These are phyloP conservation scores for Agonopterix heracliana DNA, from an alignment of 2,888 invertebrate genomes.

Conservation along the genomic window DNA sequence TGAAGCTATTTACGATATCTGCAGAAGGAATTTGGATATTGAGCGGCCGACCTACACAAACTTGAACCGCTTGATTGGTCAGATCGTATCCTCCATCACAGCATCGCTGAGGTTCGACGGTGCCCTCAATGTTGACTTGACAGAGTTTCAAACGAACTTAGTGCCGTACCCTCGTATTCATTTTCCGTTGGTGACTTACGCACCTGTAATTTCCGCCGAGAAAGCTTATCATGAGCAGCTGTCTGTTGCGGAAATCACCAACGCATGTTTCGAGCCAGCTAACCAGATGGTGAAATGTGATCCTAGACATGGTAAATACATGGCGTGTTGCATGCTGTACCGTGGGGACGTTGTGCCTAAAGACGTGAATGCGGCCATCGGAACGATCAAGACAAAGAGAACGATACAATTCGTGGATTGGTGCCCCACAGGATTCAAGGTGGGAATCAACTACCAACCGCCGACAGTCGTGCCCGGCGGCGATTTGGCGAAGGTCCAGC, in stretches of 20 bases:
- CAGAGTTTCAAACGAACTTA: constrained; percentile 95
- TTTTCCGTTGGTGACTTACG: constrained; percentile 93
- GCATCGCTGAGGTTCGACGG: constrained; percentile 95
- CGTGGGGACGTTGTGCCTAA: constrained; percentile 96
- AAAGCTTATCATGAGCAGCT: constrained; percentile 96
- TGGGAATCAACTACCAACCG: constrained; percentile 91
- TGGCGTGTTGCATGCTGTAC: constrained; percentile 97
- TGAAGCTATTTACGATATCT: constrained; percentile 93
- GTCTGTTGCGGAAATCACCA: constrained; percentile 94
- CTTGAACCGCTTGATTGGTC: constrained; percentile 94
- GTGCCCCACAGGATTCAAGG: constrained; percentile 87
- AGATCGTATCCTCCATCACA: constrained; percentile 94
- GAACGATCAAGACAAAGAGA: constrained; percentile 95
- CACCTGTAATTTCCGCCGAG: constrained; percentile 94
- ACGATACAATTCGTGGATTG: constrained; percentile 96
- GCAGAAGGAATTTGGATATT: constrained; percentile 94
- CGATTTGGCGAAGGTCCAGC: constrained; percentile 93
- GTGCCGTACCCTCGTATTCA: constrained; percentile 97
- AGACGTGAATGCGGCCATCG: constrained; percentile 95
- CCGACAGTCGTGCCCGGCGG: constrained; percentile 94
- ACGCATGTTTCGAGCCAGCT: constrained; percentile 95
- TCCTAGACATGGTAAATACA: constrained; percentile 92
- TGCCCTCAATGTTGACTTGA: constrained; percentile 93
- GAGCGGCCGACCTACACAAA: constrained; percentile 97
- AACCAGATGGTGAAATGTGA: constrained; percentile 97